A percentile compares a stretch with the other conserved stretches of the same genome.
phyloP scores from a whole-genome alignment of 2,113 vertebrate genomes.

The Psilopogon haemacephalus region DNA sequence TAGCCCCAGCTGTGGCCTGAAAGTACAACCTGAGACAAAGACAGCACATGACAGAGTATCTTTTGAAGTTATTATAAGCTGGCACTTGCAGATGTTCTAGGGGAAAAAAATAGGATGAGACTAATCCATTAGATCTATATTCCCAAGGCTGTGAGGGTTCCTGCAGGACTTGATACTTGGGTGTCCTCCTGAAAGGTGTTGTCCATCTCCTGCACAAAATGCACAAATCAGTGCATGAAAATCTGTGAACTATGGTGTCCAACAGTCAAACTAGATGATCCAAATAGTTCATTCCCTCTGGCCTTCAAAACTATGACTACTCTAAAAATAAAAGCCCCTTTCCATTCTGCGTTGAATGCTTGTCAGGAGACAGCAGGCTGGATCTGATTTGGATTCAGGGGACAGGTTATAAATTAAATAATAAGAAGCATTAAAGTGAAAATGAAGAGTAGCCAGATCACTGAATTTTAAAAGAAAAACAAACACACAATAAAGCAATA shows the following conservation, averaged over 20 bases:
- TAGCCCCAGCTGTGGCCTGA: not conserved
- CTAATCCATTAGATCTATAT: not conserved
- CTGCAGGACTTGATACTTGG: not conserved
- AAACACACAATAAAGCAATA: conserved; percentile 62
- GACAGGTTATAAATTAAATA: conserved; percentile 66
- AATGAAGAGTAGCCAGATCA: conserved; percentile 49
- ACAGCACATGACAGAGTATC: not conserved
- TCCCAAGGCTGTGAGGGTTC: not conserved
- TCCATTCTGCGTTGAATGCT: not conserved
- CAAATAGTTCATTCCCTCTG: not conserved
- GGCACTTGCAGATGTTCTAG: not conserved
- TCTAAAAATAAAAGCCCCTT: conserved; percentile 26
- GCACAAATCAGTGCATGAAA: not conserved
- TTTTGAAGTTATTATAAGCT: not conserved
- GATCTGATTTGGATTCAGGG: conserved; percentile 48
- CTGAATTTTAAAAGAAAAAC: conserved; percentile 62
- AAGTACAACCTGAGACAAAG: not conserved
- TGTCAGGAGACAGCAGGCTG: conserved; percentile 19
- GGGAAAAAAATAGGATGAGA: not conserved
- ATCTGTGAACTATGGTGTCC: not conserved
- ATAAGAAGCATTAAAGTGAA: conserved; percentile 47
- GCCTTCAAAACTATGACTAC: not conserved
- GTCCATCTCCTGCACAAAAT: not conserved
- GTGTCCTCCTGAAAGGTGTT: not conserved
- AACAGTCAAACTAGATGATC: not conserved